Conservation (phyloP, 2,888 invertebrate genomes). For the Caenorhabditis uteleia region DNA sequence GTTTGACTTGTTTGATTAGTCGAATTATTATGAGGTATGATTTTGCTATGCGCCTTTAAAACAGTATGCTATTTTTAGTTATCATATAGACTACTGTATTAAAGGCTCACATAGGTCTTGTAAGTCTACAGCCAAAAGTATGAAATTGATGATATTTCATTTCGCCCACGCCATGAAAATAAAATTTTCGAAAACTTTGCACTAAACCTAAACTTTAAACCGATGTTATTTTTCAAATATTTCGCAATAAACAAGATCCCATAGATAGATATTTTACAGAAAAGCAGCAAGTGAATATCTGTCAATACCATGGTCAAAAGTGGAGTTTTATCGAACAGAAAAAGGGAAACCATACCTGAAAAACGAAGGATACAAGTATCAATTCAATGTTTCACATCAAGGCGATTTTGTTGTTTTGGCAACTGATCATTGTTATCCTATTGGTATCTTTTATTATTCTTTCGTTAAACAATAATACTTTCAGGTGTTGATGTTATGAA, state of each 20-base stretch:
- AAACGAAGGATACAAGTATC: slow-evolving; percentile 9
- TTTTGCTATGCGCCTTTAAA: no score
- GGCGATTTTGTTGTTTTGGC: slow-evolving; percentile 66
- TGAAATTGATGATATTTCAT: no score
- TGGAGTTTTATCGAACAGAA: slow-evolving; percentile 56
- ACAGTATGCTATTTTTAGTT: no score
- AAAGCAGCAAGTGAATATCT: slow-evolving; percentile 10
- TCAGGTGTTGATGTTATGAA: slow-evolving; percentile 68
- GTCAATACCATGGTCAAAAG: slow-evolving; percentile 44
- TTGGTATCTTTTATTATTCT: slow-evolving; percentile 8
- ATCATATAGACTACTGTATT: not conserved
- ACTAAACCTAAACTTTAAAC: no score
- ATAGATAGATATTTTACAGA: slow-evolving; percentile 10
- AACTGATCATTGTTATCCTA: slow-evolving; percentile 6
- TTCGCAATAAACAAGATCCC: not conserved
- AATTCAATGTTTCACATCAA: slow-evolving; percentile 68
- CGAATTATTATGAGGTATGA: slow-evolving; percentile 57
- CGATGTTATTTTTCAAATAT: no score
- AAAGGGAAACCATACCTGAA: slow-evolving; percentile 65
- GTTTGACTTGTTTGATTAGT: slow-evolving; percentile 60
- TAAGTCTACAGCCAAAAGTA: no score
- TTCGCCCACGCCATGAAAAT: not conserved
- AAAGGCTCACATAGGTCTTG: no score
- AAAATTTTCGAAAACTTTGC: no score
- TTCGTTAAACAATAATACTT: not conserved